Evolutionary conservation across 2,797 vertebrate species (phyloP).

Genomic region (Todus mexicanus): DNA sequence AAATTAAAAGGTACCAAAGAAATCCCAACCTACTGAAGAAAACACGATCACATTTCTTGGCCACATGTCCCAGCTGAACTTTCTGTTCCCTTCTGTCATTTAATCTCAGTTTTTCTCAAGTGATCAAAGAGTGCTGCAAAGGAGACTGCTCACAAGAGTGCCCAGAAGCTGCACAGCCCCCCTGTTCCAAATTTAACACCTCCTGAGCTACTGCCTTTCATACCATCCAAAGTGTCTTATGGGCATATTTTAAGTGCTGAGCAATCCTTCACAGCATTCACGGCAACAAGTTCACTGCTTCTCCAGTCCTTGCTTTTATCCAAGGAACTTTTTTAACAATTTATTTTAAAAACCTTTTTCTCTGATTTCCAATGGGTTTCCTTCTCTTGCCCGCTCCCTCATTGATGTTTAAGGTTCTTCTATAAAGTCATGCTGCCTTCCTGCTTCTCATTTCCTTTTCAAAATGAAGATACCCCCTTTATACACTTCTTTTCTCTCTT

Average conservation of each 20-base stretch:
- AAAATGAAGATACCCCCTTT: not conserved
- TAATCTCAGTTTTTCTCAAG: conserved; percentile 29
- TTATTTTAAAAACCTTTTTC: not conserved
- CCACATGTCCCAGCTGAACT: not conserved
- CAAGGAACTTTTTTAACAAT: not conserved
- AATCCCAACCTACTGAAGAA: not conserved
- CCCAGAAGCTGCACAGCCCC: not conserved
- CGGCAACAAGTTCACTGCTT: not conserved
- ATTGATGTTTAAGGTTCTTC: not conserved
- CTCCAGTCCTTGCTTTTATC: not conserved
- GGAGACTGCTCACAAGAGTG: not conserved
- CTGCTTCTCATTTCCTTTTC: not conserved
- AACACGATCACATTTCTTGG: not conserved
- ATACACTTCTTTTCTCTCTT: not conserved
- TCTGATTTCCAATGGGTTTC: not conserved
- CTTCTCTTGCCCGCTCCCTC: not conserved
- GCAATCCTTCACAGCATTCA: not conserved
- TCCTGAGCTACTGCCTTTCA: not conserved
- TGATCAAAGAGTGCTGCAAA: not conserved
- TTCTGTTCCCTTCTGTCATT: conserved; percentile 25
- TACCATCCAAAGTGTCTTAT: not conserved
- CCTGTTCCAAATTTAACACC: not conserved
- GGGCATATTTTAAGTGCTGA: not conserved
- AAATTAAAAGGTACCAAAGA: not conserved
- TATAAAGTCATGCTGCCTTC: not conserved